A percentile compares a stretch with the other conserved stretches of the same genome.
phyloP scores from a whole-genome alignment of 2,797 vertebrate species.

The Philypnodon macrostomus region DNA sequence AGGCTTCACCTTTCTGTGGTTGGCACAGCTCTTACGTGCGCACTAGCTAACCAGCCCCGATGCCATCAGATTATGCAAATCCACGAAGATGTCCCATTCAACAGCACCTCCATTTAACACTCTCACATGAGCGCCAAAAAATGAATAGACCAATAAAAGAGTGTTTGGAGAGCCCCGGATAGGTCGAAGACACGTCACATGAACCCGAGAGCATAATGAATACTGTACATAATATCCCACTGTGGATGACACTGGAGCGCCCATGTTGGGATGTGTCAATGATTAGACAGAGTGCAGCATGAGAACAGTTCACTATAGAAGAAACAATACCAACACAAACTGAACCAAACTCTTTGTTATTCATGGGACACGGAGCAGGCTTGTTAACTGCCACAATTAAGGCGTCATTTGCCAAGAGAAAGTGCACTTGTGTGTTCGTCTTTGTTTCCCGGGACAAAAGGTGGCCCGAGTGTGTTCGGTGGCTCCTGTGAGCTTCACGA shows the following conservation, averaged over 20 bases:
- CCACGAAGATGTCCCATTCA: constrained; percentile 73
- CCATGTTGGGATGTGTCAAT: constrained; percentile 27
- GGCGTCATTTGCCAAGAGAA: constrained; percentile 77
- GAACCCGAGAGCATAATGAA: constrained; percentile 66
- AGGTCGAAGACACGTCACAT: constrained; percentile 59
- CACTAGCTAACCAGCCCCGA: constrained; percentile 55
- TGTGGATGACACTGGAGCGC: constrained; percentile 39
- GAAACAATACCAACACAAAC: constrained; percentile 43
- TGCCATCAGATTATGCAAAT: constrained; percentile 85
- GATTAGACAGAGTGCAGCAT: constrained; percentile 31
- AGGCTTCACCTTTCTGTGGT: constrained; percentile 76
- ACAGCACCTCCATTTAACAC: constrained; percentile 61
- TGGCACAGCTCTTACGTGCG: constrained; percentile 70
- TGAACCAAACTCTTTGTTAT: constrained; percentile 71
- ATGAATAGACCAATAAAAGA: constrained; percentile 76
- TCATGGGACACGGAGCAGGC: constrained; percentile 69
- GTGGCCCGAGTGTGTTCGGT: constrained; percentile 56
- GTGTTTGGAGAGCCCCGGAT: constrained; percentile 48
- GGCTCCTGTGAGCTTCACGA: constrained; percentile 41
- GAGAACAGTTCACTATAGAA: constrained; percentile 60
- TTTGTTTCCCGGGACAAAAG: constrained; percentile 77
- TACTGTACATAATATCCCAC: constrained; percentile 61
- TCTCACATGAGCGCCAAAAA: constrained; percentile 67
- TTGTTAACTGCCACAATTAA: constrained; percentile 81
- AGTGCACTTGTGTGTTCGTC: constrained; percentile 45